Percentiles rank a stretch among this genome's conserved stretches.
Evolutionary conservation across 2,797 vertebrate genomes (phyloP).

Genomic region (Chromis chromis): DNA sequence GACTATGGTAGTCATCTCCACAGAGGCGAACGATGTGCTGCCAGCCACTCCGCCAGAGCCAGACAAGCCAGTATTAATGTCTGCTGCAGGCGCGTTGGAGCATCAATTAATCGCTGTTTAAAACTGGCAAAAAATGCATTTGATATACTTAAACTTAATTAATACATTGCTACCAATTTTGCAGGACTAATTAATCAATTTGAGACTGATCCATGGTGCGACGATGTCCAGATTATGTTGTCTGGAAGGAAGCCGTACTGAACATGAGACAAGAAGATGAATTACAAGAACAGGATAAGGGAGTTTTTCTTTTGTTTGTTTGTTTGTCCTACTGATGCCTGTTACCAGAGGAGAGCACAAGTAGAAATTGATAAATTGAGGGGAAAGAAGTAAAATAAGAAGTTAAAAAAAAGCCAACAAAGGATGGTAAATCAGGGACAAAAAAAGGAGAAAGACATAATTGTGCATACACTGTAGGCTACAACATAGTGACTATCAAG

Average conservation of each 20-base stretch:
- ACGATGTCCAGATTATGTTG: slow-evolving; percentile 70
- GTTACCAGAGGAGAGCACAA: slow-evolving; percentile 19
- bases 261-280: slow-evolving; percentile 40
- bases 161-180: slow-evolving; percentile 82
- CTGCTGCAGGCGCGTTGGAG: slow-evolving; percentile 68
- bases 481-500: slow-evolving; percentile 39
- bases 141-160: slow-evolving; percentile 83
- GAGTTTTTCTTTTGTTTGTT: neutral
- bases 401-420: neutral
- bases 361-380: slow-evolving; percentile 2
- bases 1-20: slow-evolving; percentile 61
- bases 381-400: neutral
- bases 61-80: slow-evolving; percentile 73
- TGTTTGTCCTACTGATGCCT: slow-evolving; percentile 39
- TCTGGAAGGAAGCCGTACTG: slow-evolving; percentile 41
- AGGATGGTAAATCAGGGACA: slow-evolving; percentile 2
- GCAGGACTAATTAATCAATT: slow-evolving; percentile 82
- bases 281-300: slow-evolving; percentile 32
- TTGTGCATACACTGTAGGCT: slow-evolving; percentile 22
- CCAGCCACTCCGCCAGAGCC: slow-evolving; percentile 68
- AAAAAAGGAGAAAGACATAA: slow-evolving; percentile 12
- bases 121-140: slow-evolving; percentile 74
- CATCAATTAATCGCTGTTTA: slow-evolving; percentile 83
- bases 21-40: slow-evolving; percentile 69
- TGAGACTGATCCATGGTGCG: slow-evolving; percentile 63